Percentiles rank a stretch among this genome's conserved stretches.
These are phyloP conservation scores for Podotricha telesiphe DNA, from an alignment of 2,888 invertebrate species.

Conservation along the genomic window DNA sequence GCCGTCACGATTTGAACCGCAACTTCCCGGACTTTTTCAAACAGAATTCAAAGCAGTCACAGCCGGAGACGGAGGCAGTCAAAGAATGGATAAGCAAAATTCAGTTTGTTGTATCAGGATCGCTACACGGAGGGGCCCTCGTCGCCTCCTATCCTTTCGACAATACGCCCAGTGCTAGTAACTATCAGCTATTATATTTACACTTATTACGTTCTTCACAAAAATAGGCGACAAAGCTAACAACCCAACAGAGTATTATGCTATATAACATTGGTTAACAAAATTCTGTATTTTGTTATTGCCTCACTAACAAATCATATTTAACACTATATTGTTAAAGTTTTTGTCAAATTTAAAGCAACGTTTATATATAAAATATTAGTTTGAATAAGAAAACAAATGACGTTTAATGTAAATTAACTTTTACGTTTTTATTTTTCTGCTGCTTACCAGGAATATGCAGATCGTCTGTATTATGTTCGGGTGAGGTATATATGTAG, in stretches of 20 bases:
- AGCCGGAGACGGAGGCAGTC: slow-evolving; percentile 97
- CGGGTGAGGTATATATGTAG: slow-evolving; percentile 83
- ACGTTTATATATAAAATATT: too few relatives aligned
- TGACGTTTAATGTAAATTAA: not conserved
- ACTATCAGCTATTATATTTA: slow-evolving; percentile 53
- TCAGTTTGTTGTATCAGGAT: slow-evolving; percentile 96
- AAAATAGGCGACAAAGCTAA: too few relatives aligned
- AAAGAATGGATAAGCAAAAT: slow-evolving; percentile 97
- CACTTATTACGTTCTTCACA: not conserved
- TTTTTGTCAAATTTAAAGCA: too few relatives aligned
- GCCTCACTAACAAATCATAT: too few relatives aligned
- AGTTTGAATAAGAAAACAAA: not conserved
- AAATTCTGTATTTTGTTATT: not conserved
- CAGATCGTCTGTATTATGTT: slow-evolving; percentile 88
- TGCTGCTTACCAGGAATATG: slow-evolving; percentile 86
- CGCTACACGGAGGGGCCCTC: slow-evolving; percentile 96
- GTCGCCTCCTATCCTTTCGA: slow-evolving; percentile 99
- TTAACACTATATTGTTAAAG: too few relatives aligned
- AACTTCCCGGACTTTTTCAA: slow-evolving; percentile 98
- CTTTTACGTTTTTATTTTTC: slow-evolving; percentile 56
- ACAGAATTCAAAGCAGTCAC: slow-evolving; percentile 92
- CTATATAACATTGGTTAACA: not conserved
- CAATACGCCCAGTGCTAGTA: slow-evolving; percentile 96
- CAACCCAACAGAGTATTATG: not conserved
- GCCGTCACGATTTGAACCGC: slow-evolving; percentile 95